These are phyloP conservation scores for Esperia sulphurella DNA, from an alignment of 2,888 invertebrate species.

Conservation along the genomic window DNA sequence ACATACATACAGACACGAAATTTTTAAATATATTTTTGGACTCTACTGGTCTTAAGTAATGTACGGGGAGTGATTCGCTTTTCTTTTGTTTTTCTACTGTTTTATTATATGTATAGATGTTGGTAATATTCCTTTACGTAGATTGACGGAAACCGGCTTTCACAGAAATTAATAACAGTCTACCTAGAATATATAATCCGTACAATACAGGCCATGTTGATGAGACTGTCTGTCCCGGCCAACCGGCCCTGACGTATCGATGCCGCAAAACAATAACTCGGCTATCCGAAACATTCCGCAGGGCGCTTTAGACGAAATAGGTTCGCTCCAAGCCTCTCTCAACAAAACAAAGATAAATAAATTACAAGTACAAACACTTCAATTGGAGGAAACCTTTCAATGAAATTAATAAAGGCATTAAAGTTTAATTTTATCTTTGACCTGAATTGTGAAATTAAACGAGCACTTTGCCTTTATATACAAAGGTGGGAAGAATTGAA, in stretches of 20 bases:
- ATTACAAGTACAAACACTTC: slow-evolving; percentile 6
- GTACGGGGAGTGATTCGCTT: no score
- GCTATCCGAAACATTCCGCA: neutral
- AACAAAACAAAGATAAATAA: slow-evolving; percentile 1
- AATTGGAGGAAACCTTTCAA: slow-evolving; percentile 10
- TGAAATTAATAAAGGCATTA: slow-evolving; percentile 17
- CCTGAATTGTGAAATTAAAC: slow-evolving; percentile 8
- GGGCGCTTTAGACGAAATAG: neutral
- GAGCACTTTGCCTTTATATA: slow-evolving; percentile 3
- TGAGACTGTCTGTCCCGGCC: neutral
- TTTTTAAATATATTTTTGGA: no score
- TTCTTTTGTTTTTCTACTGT: no score
- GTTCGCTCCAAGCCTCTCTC: neutral
- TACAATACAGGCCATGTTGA: neutral
- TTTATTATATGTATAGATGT: no score
- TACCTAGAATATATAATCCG: neutral
- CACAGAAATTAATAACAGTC: no score
- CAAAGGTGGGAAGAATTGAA: neutral
- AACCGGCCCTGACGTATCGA: neutral
- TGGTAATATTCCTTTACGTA: no score
- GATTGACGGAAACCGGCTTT: no score
- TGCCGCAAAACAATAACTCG: neutral
- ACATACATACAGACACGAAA: no score
- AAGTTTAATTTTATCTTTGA: slow-evolving; percentile 14
- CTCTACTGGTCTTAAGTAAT: no score